Base-by-base conservation (phyloP, 1,140 invertebrate genomes). In the Panagrolaimus sp. region DNA sequence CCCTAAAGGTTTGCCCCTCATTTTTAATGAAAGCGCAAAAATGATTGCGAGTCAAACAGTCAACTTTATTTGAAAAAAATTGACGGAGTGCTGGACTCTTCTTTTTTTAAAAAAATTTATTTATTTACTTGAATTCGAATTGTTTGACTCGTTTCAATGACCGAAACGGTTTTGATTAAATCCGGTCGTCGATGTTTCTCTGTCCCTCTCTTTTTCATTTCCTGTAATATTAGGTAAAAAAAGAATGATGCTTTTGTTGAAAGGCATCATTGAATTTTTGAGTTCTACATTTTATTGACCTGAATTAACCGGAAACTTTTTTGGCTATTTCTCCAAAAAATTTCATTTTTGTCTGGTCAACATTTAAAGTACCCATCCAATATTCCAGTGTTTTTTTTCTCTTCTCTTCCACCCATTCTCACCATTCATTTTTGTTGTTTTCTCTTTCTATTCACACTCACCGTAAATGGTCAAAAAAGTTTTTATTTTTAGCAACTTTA, bases 111-210 rank as follows among this genome's bases (percentile, higher is more conserved):
- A 38, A 38, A n/a, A n/a, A n/a, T n/a, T n/a, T n/a, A n/a, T n/a
- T n/a, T 38, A 38, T 38, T 38, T 38, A 38, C 7, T 38, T 38
- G 31, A 38, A 38, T 14, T 57, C 20, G 51, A 57, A 25, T 27
- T 57, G 51, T 57, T 57, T 57, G 51, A 57, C 20, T 57, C 51
- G 20, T 57, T 57, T 57, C 51, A 57, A 57, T 57, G 51, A 57
- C 51, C 51, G 51, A 20, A 27, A 57, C 51, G 13, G 51, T 27
- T 57, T 20, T 20, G 51, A 57, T 57, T 27, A 57, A 57, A 57
- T 57, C 51, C 51, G 51, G 51, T 57, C 51, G 51, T 20, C 51
- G 51, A 20, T 38, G 31, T 38, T 38, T 38, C 31, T 38, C 31
- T 38, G 14, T 27, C 51, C 20, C 51, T 20, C 20, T 57, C 9